Base-by-base conservation (phyloP, 53 echinoderm and acorn worm genomes). In the Apostichopus leukothele region DNA sequence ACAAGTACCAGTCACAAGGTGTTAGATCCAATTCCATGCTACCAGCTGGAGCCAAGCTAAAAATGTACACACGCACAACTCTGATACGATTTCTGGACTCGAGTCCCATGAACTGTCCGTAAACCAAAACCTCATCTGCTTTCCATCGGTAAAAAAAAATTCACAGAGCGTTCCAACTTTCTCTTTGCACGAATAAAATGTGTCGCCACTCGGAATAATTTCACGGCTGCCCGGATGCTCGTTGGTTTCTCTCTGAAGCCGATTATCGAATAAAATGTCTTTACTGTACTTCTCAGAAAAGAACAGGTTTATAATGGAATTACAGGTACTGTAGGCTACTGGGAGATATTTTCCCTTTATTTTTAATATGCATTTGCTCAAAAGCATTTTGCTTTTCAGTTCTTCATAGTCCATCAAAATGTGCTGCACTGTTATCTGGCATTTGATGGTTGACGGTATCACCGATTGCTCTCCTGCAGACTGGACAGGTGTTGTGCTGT, bases 401-500 rank as follows among this genome's bases (percentile, higher is more conserved):
- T 19, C 71, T 71, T 71, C 71, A 71, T 71, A 71, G 71, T 71
- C 71, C 71, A 16, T 71, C 18, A 18, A 71, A 71, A 19, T 71
- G 71, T n/a, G 71, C 18, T 16, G 14, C 18, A 5, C 6, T 71
- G 18, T 19, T 71, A 6, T 71, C 71, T 71, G 71, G 71, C 71
- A 16, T 71, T 18, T 71, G 71, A 19, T 71, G 71, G 71, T 71
- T 71, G 16, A 71, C 18, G 71, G 2, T 71, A 55, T 23, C 23
- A 54, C 81, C 81, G 9, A 91, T 78, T 51, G 78, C 60, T 75
- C 93, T 93, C 63, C 95, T 91, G 86, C 95, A 95, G 11, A 95
- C 93, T n/a, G 95, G 95, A 90, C 95, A 95, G 53, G 95, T 93
- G 61, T 95, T 95, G 79, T 95, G 95, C 95, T 95, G 91, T 9